A percentile compares a stretch with the other conserved stretches of the same genome.
These are phyloP conservation scores for Heliconius himera DNA, from an alignment of 1,140 invertebrate genomes.

Conservation along the genomic window DNA sequence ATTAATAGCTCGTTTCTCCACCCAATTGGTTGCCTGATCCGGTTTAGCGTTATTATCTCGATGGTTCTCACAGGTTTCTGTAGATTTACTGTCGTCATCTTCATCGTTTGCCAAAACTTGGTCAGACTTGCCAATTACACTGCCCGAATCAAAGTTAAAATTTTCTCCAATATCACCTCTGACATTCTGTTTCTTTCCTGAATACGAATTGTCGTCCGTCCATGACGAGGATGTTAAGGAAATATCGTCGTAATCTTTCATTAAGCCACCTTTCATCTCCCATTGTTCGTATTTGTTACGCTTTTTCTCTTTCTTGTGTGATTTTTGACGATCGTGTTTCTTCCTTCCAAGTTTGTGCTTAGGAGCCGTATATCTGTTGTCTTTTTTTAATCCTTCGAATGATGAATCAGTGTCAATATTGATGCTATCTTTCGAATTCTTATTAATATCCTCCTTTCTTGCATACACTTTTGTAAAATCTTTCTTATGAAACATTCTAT, in stretches of 20 bases:
- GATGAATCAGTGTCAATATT: slow-evolving; percentile 49
- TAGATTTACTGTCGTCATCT: not conserved
- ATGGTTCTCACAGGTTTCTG: not conserved
- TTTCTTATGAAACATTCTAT: slow-evolving; percentile 21
- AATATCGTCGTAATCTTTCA: slow-evolving; percentile 66
- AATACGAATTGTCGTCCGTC: not conserved
- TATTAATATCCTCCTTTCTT: slow-evolving; percentile 36
- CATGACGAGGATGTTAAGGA: slow-evolving; percentile 47
- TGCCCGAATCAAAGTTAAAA: not conserved
- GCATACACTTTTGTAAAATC: slow-evolving; percentile 21
- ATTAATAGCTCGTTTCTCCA: slow-evolving; percentile 58
- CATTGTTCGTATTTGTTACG: slow-evolving; percentile 69
- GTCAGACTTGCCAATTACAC: not conserved
- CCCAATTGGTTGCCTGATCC: slow-evolving; percentile 53
- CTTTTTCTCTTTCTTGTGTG: slow-evolving; percentile 67
- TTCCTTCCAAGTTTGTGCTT: slow-evolving; percentile 62
- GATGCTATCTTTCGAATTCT: slow-evolving; percentile 35
- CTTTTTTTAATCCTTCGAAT: slow-evolving; percentile 60
- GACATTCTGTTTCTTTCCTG: not conserved
- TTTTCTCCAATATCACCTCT: not conserved
- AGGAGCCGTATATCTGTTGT: slow-evolving; percentile 60
- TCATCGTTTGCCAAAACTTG: not conserved
- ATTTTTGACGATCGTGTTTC: slow-evolving; percentile 60
- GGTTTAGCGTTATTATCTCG: not conserved
- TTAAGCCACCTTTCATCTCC: slow-evolving; percentile 70